Evolutionary conservation across 2,888 invertebrate species (phyloP), one percentile per base, ranked within the genome.

Genomic region (Emmelina monodactyla): DNA sequence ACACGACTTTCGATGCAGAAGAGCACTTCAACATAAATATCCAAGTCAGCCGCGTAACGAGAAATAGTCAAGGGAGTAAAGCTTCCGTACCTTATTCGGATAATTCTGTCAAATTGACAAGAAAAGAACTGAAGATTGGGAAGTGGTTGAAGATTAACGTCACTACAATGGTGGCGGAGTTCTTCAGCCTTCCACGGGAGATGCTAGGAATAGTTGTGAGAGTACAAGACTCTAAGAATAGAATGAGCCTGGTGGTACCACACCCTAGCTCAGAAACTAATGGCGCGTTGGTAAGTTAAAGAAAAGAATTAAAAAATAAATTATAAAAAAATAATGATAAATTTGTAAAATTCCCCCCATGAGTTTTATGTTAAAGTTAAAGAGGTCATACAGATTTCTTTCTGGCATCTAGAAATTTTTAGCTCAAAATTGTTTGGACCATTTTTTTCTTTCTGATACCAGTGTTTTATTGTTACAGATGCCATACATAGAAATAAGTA

Each of bases 171-270:
- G 87, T 92, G 22, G 83, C 85, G 32, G 88, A 89, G 49, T 92
- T 92, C 88, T 87, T 89, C 62, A 86, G 86, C 45, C 82, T 86
- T 58, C 88, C 88, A 2, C 78, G 86, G 37, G 87, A 88, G 50
- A 89, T 88, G 58, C 83, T 88, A 50, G 92, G 91, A 28, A 85
- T 94, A 50, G 84, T 90, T 14, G 83, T 94, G 46, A 88, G 88
- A 64, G 85, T 84, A 46, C 82, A 83, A 55, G 85, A 82, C 60
- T 82, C 82, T 43, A 85, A 71, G 68, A 71, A 64, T 62, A 83
- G 83, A 56, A 82, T 83, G 60, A 83, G 82, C 46, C 78, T 88
- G 47, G 83, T 88, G 31, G 86, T 88, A 48, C 88, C 87, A n/a
- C 87, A 88, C 61, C 83, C 84, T 32, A 86, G 63, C 62, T 82